Conservation (phyloP, 2,113 vertebrate genomes). For the Dasyprocta punctata region DNA sequence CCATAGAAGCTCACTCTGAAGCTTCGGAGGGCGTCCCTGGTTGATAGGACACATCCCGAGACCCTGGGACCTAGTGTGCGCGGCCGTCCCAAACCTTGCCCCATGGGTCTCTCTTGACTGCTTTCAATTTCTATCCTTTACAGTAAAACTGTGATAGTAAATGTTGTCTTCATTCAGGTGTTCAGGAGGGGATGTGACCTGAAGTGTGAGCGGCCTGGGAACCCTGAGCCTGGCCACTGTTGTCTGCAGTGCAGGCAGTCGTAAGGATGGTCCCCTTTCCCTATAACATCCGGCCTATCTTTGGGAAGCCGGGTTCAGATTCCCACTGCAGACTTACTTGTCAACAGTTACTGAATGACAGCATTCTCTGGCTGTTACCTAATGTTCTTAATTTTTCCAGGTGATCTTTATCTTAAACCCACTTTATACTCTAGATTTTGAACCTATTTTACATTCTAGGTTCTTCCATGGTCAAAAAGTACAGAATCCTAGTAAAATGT, state of each 20-base stretch:
- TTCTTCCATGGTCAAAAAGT: neutral
- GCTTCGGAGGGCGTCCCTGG: neutral
- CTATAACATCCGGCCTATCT: neutral
- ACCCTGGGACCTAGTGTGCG: neutral
- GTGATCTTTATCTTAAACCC: neutral
- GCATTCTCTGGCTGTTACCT: neutral
- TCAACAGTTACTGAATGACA: neutral
- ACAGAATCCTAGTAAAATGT: constrained; percentile 19
- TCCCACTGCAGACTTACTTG: no score
- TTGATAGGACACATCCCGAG: neutral
- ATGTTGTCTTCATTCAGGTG: neutral
- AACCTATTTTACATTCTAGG: neutral
- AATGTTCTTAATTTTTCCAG: neutral
- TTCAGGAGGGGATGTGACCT: neutral
- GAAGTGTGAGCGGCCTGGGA: neutral
- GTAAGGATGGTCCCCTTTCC: rapidly evolving
- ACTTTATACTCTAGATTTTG: neutral
- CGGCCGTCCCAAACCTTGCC: neutral
- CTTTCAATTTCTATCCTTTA: neutral
- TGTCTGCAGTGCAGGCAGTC: neutral
- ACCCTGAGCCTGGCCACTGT: neutral
- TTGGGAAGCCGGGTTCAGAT: neutral
- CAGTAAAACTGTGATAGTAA: neutral
- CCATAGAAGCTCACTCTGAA: neutral
- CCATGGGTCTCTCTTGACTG: neutral